Evolutionary conservation across 2,113 vertebrate species (phyloP).

Genomic region (Ctenomys sociabilis): DNA sequence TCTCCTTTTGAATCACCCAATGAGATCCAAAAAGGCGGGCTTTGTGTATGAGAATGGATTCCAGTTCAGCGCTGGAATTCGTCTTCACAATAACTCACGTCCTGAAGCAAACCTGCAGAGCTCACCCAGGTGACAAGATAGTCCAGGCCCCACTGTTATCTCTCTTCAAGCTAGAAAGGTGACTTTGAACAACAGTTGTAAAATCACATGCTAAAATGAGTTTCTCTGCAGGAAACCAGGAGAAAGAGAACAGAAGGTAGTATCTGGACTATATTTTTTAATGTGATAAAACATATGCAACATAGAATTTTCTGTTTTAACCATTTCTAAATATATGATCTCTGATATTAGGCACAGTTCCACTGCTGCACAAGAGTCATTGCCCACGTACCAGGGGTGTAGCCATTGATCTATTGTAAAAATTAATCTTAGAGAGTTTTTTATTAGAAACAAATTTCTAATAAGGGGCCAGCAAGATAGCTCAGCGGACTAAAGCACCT

Average conservation of each 20-base stretch:
- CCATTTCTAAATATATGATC: not conserved
- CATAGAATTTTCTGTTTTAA: not conserved
- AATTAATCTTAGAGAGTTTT: not conserved
- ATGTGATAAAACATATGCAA: not conserved
- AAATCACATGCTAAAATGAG: slow-evolving; percentile 12
- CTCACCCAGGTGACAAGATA: not conserved
- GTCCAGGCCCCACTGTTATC: not conserved
- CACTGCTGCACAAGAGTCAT: too few relatives aligned
- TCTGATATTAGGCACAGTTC: not conserved
- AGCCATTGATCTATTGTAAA: not conserved
- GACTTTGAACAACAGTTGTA: slow-evolving; percentile 48
- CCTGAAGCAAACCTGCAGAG: not conserved
- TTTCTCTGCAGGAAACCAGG: not conserved
- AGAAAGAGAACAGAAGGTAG: not conserved
- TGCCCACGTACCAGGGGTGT: not conserved
- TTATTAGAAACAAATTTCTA: not conserved
- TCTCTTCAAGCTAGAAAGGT: slow-evolving; percentile 43
- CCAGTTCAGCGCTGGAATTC: not conserved
- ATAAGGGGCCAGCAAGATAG: too few relatives aligned
- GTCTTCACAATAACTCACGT: not conserved
- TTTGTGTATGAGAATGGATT: slow-evolving; percentile 34
- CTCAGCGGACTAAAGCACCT: too few relatives aligned
- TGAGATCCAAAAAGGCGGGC: slow-evolving; percentile 28
- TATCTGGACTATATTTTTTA: not conserved
- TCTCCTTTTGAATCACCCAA: slow-evolving; percentile 36